These are phyloP conservation scores for Drosophila kikkawai DNA, from an alignment of 1,140 invertebrate species.

Conservation along the genomic window DNA sequence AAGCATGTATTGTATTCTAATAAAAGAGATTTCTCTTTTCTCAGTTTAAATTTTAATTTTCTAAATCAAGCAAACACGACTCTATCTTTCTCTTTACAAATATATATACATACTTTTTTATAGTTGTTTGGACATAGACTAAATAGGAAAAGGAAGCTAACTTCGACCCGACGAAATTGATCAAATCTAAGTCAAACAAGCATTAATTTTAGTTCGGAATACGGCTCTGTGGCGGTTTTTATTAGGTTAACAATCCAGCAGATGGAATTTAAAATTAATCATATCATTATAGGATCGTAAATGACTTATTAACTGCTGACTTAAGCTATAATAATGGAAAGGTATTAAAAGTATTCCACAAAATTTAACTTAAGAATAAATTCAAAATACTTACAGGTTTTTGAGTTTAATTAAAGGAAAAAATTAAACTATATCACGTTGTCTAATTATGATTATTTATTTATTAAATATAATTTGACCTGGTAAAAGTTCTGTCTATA, in stretches of 20 bases:
- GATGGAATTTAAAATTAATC: neutral
- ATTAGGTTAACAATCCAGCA: neutral
- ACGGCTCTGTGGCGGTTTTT: neutral
- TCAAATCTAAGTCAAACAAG: neutral
- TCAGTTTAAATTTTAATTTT: neutral
- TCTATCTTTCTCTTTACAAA: neutral
- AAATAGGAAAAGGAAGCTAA: too few relatives aligned
- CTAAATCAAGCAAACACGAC: neutral
- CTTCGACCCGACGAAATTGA: neutral
- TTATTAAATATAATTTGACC: neutral
- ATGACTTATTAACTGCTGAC: neutral
- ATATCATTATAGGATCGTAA: neutral
- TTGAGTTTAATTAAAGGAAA: too few relatives aligned
- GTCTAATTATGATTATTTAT: too few relatives aligned
- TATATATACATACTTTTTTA: neutral
- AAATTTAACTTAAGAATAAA: too few relatives aligned
- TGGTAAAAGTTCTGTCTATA: neutral
- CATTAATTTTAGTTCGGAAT: neutral
- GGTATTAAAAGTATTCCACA: too few relatives aligned
- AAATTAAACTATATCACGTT: too few relatives aligned
- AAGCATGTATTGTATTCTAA: neutral
- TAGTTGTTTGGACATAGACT: neutral
- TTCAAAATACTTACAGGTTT: too few relatives aligned
- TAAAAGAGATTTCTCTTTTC: neutral
- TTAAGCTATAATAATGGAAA: too few relatives aligned